Base-by-base conservation (phyloP, 2,797 vertebrate genomes). In the Lagodon rhomboides region DNA sequence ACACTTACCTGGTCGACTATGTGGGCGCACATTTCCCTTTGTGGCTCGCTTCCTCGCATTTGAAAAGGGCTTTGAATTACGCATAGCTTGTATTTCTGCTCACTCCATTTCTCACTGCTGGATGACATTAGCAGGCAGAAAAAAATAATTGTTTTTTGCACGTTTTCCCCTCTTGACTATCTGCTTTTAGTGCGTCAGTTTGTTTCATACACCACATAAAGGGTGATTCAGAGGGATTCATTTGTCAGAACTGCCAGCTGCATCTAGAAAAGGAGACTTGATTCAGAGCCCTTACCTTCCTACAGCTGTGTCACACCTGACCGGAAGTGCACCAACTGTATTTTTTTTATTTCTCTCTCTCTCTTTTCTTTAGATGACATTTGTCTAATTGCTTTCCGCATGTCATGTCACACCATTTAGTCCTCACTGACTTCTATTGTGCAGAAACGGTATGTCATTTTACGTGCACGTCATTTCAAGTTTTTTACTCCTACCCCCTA, bases 11-110 rank as follows among this genome's bases (percentile, higher is more conserved):
- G 41, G 23, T 70, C 71, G 49, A 3, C 55, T 2, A 5, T 23
- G 86, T 85, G 83, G 83, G 87, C 15, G 61, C 75, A 44, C 16
- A 16, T 62, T 83, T 68, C 27, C 41, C 12, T 90, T 82, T 88
- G 75, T 83, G 44, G 20, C 20, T 8, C 27, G 22, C 62, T 50
- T 61, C 73, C 55, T 68, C 9, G 0, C 10, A 1, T 47, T 69
- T 58, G 22, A 61, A 83, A 85, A 73, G 51, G 49, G 38, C 46
- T 83, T 64, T 78, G 65, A 74, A 72, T 70, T 68, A 63, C 18
- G 5, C 23, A 49, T 23, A 56, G 61, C 34, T 49, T 30, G 9
- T 63, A 5, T 55, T 46, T 27, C 27, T 20, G 54, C 53, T 68
- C 41, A 11, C 44, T 18, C 20, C 69, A 59, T 44, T 74, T 66